These are phyloP conservation scores for Mirounga angustirostris DNA, from an alignment of 2,113 vertebrate species.

Conservation along the genomic window DNA sequence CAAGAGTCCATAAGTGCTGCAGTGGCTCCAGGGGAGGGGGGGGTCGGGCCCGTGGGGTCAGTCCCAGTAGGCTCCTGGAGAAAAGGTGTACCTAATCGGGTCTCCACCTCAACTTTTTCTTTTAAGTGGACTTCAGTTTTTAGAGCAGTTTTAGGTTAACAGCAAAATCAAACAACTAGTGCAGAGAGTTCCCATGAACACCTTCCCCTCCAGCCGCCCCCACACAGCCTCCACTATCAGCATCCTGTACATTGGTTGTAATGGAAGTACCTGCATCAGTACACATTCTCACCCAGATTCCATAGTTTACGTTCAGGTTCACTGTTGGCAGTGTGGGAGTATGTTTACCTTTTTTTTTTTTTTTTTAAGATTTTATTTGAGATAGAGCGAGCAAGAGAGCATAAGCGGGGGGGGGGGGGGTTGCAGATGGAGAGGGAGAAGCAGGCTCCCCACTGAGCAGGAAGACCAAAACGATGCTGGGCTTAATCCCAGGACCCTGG, in stretches of 20 bases:
- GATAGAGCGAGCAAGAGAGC: too few relatives aligned
- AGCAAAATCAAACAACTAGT: not conserved
- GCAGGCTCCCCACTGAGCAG: not conserved
- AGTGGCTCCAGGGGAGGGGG: not conserved
- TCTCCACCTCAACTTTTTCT: not conserved
- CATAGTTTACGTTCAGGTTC: not conserved
- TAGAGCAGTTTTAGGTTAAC: not conserved
- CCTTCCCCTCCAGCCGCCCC: rapidly evolving
- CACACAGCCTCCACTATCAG: too few relatives aligned
- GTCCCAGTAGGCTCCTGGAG: not conserved
- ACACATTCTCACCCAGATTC: not conserved
- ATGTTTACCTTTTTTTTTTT: not conserved
- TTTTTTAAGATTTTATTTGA: too few relatives aligned
- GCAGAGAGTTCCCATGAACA: not conserved
- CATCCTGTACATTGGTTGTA: not conserved
- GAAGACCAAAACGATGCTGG: not conserved
- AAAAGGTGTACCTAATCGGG: not conserved
- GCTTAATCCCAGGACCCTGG: not conserved
- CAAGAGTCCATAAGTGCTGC: not conserved
- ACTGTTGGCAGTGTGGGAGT: not conserved
- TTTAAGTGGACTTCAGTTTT: not conserved
- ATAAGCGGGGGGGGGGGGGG: rapidly evolving
- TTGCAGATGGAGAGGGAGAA: not conserved
- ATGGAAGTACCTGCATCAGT: not conserved
- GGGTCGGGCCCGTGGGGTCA: not conserved